Base-by-base conservation (phyloP, 1,140 invertebrate species). In the Euura lappo region DNA sequence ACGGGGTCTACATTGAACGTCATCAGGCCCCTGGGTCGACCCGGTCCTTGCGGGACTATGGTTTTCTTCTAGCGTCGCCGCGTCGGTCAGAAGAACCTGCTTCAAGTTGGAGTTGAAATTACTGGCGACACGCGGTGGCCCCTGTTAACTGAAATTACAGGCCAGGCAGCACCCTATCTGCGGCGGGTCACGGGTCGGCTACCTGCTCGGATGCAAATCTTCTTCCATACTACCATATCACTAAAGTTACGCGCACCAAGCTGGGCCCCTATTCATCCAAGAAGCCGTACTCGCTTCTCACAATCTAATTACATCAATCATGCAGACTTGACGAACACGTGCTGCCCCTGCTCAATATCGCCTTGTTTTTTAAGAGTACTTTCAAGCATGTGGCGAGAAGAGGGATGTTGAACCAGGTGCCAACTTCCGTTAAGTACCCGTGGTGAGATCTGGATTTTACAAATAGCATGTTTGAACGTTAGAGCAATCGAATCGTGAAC, bases 91-190 rank as follows among this genome's bases (percentile, higher is more conserved):
- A n/a, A n/a, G 51, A 60, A 60, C 51, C 79, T 70, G 70, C 69
- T 75, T 75, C 74, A 77, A 82, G 79, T 78, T 76, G 72, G 65
- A 79, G 76, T 76, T 47, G 71, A 75, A 77, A 83, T 83, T 80
- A 75, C 76, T 70, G 68, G 73, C 72, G 72, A 80, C 74, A 60
- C 51, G 78, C 77, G 76, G 75, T 79, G 78, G 73, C 74, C 80
- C 68, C 75, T 79, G 78, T 78, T 81, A 76, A 76, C 73, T 71
- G 76, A 80, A 79, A 85, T 85, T 85, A 85, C 81, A 83, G 81
- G 77, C 79, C 79, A 79, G 78, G 79, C 79, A 79, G 80, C 78
- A 81, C 72, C 83, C 84, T 83, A 85, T 85, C 83, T 83, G 79
- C 75, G 70, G 42, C 72, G 69, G 82, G 80, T 84, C 84, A 84